Percentiles rank a stretch among this genome's conserved stretches.
These are phyloP conservation scores for Nipponia nippon DNA, from an alignment of 2,113 vertebrate species.

Conservation along the genomic window DNA sequence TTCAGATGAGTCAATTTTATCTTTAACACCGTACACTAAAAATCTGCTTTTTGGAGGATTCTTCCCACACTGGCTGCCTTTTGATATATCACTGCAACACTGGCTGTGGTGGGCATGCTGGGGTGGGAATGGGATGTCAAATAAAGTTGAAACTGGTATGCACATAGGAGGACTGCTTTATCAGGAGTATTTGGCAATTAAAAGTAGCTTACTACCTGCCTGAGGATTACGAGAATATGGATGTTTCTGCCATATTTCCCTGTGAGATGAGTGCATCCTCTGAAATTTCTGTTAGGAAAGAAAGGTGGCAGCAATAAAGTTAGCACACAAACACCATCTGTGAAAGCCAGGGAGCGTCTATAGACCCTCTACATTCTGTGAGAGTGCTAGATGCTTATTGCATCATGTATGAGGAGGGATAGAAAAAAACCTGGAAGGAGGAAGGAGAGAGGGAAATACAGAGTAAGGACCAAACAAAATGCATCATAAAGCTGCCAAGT, in stretches of 20 bases:
- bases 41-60: neutral
- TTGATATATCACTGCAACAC: neutral
- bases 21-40: neutral
- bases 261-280: neutral
- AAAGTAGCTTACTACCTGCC: neutral
- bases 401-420: neutral
- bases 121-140: neutral
- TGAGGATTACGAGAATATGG: neutral
- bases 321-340: neutral
- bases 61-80: neutral
- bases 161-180: neutral
- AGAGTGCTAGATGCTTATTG: neutral
- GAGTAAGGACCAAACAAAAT: neutral
- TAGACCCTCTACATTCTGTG: neutral
- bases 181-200: neutral
- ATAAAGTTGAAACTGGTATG: neutral
- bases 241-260: neutral
- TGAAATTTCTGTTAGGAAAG: neutral
- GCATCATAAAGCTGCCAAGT: neutral
- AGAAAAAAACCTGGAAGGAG: neutral
- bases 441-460: neutral
- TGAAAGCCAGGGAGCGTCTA: neutral
- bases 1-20: neutral
- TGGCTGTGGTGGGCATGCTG: neutral
- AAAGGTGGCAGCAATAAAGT: neutral